These are phyloP conservation scores for Temnothorax ravouxi DNA, from an alignment of 2,888 invertebrate genomes.

Conservation along the genomic window DNA sequence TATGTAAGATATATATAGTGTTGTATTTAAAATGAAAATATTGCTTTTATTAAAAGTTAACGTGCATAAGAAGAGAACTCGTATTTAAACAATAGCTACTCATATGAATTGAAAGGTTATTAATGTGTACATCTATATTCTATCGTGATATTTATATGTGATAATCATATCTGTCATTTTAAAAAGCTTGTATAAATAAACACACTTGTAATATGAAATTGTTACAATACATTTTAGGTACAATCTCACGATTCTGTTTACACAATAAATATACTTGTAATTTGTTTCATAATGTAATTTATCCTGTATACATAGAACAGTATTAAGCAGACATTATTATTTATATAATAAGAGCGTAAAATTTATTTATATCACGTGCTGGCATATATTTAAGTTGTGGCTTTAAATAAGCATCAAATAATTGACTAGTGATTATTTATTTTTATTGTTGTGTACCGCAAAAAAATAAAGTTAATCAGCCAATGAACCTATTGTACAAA, in stretches of 20 bases:
- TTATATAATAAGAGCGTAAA: constrained; percentile 43
- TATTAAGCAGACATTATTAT: constrained; percentile 29
- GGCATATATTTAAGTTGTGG: constrained; percentile 22
- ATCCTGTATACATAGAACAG: constrained; percentile 24
- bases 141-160: constrained; percentile 49
- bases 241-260: constrained; percentile 23
- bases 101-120: constrained; percentile 22
- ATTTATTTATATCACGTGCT: constrained; percentile 34
- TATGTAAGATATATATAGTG: constrained; percentile 11
- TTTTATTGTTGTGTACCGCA: constrained; percentile 29
- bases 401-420: constrained; percentile 32
- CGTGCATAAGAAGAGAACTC: constrained; percentile 10
- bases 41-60: constrained; percentile 49
- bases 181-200: constrained; percentile 55
- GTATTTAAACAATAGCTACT: constrained; percentile 36
- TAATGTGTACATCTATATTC: constrained; percentile 6
- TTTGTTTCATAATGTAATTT: constrained; percentile 50
- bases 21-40: constrained; percentile 28
- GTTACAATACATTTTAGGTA: constrained; percentile 27
- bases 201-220: constrained; percentile 53
- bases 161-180: constrained; percentile 46
- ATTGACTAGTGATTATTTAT: constrained; percentile 34
- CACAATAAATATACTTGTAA: constrained; percentile 24
- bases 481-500: constrained; percentile 32
- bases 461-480: not conserved